Evolutionary conservation across 37 sponge, comb jelly and placozoan species (phyloP).

Genomic region (Haliclona indistincta): DNA sequence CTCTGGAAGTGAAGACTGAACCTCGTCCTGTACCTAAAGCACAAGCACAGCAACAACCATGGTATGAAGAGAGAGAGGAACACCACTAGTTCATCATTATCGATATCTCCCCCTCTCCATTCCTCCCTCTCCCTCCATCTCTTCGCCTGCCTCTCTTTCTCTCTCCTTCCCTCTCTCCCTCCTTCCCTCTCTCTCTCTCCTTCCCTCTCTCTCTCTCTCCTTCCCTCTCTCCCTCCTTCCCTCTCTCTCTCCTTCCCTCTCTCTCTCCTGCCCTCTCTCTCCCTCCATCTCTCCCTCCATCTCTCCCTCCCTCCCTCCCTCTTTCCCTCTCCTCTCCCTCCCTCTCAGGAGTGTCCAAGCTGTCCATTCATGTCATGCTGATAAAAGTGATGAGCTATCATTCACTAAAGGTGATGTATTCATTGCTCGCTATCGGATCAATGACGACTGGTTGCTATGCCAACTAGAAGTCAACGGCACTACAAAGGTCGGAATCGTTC

Average conservation of each 20-base stretch:
- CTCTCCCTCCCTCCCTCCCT: background rate
- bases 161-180: too few relatives aligned
- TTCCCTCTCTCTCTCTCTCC: too few relatives aligned
- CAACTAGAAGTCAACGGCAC: slow-evolving; percentile 19
- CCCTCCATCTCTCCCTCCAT: background rate
- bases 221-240: too few relatives aligned
- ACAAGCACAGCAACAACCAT: background rate
- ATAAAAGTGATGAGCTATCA: slow-evolving; percentile 68
- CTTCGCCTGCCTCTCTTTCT: too few relatives aligned
- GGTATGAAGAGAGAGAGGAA: background rate
- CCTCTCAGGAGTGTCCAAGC: slow-evolving; percentile 59
- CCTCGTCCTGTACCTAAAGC: background rate
- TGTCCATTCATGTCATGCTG: slow-evolving; percentile 53
- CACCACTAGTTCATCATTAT: background rate
- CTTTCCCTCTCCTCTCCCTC: background rate
- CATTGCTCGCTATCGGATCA: slow-evolving; percentile 50
- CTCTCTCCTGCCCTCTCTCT: background rate
- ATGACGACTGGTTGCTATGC: slow-evolving; percentile 82
- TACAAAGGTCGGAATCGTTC: slow-evolving; percentile 59
- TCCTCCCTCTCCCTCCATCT: too few relatives aligned
- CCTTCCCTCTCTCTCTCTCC: too few relatives aligned
- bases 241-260: background rate
- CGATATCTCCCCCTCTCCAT: too few relatives aligned
- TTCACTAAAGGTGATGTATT: slow-evolving; percentile 63
- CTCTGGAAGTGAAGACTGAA: too few relatives aligned